Evolutionary conservation across 2,113 vertebrate species (phyloP), one percentile per base, ranked within the genome.

Genomic region (Sapajus apella): DNA sequence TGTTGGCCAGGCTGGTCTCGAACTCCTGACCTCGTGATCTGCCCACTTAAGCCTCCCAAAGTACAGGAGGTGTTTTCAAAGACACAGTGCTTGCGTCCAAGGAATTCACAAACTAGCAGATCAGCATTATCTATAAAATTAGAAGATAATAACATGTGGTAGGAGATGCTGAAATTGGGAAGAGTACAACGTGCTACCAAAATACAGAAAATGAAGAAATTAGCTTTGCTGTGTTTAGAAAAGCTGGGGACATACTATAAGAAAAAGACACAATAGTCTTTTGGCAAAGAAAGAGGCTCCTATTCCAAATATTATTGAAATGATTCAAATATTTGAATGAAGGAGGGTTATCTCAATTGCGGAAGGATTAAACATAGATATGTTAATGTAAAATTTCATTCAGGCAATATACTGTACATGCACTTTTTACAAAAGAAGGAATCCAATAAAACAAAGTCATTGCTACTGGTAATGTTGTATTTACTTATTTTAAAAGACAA

Each of bases 371-470:
- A 66, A 50, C 10, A 17, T 0, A 3, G 37, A 27, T 58, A 8
- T 4, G 2, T 37, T 43, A 13, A 8, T 8, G 1, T 10, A 25
- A 86, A 20, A 45, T 68, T 66, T 40, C 13, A n/a, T 10, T 3
- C 4, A 52, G 18, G 12, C 25, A 21, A 56, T 32, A n/a, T 40
- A n/a, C n/a, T 11, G 6, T 20, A 5, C 23, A 55, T 0, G 0
- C 23, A 40, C 0, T 43, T 30, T 77, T 93, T 84, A 50, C 30
- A 43, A 68, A 92, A 81, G 56, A 89, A 91, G 76, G 84, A 79
- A 20, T 5, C 4, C 25, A 23, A 56, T 40, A 47, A 52, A 40
- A 50, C 45, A 3, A 56, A 90, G 23, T 27, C 18, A 3, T 6
- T 16, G 21, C 40, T 61, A 35, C 37, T 43, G 30, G 25, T 23